Evolutionary conservation across 2,797 vertebrate genomes (phyloP).

Genomic region (Pangasius macronema): DNA sequence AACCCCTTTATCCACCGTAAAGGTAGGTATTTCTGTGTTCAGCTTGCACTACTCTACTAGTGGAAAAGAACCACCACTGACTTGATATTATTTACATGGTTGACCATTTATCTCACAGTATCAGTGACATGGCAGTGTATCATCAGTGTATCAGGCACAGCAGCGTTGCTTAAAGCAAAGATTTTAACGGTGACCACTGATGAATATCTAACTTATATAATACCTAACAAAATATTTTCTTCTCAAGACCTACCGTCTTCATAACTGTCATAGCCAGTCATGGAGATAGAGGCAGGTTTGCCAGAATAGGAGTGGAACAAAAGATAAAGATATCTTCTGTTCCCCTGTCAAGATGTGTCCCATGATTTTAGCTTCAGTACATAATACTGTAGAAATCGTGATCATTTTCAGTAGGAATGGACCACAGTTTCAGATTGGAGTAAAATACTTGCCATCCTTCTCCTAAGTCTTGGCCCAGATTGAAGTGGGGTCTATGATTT

Average conservation of each 20-base stretch:
- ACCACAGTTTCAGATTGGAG: background rate
- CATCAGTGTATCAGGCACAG: background rate
- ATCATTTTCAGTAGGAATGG: too few species aligned
- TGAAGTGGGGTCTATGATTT: background rate
- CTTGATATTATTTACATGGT: background rate
- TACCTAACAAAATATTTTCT: background rate
- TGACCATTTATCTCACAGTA: background rate
- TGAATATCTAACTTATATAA: background rate
- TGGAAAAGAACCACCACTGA: background rate
- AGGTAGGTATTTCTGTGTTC: background rate
- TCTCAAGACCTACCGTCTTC: background rate
- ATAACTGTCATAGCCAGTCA: background rate
- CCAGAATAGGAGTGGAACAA: background rate
- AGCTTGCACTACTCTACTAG: background rate
- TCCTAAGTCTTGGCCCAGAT: background rate
- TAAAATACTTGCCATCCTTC: background rate
- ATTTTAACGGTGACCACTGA: background rate
- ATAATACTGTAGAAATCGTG: background rate
- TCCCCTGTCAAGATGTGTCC: background rate
- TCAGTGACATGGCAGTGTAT: background rate
- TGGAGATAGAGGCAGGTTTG: background rate
- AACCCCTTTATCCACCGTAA: background rate
- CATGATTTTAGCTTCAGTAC: background rate
- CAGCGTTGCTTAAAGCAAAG: background rate
- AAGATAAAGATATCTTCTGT: background rate